phyloP scores from a whole-genome alignment of 2,888 invertebrate species.

The Kryphioiulus occultus region DNA sequence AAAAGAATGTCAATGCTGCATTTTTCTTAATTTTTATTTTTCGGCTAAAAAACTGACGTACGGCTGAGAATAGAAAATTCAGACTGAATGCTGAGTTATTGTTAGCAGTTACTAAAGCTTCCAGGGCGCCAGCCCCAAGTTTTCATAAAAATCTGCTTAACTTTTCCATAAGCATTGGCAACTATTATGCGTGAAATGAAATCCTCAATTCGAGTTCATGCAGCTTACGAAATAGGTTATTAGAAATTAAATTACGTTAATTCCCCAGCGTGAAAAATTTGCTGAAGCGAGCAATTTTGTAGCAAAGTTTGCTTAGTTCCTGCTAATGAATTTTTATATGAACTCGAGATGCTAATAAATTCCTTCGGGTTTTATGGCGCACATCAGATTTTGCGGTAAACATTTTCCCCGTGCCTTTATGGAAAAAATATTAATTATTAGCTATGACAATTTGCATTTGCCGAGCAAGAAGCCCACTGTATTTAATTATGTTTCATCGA shows the following conservation, averaged over 20 bases:
- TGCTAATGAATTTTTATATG: not conserved
- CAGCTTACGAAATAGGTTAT: not conserved
- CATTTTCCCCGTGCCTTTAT: not conserved
- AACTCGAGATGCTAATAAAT: slow-evolving; percentile 13
- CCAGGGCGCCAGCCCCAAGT: not conserved
- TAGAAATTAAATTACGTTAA: slow-evolving; percentile 29
- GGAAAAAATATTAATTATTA: not conserved
- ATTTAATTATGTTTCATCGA: not conserved
- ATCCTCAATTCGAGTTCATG: slow-evolving; percentile 4
- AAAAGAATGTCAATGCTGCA: not conserved
- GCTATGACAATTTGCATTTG: not conserved
- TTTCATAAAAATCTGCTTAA: not conserved
- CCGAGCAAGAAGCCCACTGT: not conserved
- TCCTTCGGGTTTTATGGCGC: not conserved
- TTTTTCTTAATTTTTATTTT: not conserved
- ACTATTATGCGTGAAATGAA: not conserved
- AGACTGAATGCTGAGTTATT: not conserved
- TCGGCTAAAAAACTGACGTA: not conserved
- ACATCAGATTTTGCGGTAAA: not conserved
- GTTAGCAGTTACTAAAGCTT: not conserved
- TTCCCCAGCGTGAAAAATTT: not conserved
- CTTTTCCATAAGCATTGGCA: not conserved
- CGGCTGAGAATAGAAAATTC: not conserved
- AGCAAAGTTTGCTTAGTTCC: not conserved
- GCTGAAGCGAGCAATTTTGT: not conserved